Conservation (phyloP, 2,888 invertebrate species). For the Apoda limacodes region DNA sequence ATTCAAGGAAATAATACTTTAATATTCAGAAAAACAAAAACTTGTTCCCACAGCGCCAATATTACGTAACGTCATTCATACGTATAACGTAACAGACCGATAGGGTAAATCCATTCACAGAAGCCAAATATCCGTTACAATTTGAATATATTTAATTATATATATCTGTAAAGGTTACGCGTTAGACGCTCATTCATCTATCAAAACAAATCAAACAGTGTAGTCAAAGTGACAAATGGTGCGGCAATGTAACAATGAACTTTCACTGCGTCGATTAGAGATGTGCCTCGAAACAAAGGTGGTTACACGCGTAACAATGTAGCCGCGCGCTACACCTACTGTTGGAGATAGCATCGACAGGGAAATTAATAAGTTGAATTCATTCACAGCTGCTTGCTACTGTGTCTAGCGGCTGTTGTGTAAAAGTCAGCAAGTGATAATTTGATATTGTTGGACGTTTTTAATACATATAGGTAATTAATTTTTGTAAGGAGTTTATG, state of each 20-base stretch:
- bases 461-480: too few relatives aligned
- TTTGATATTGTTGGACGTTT: too few relatives aligned
- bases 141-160: too few relatives aligned
- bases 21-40: too few relatives aligned
- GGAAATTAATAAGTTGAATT: conserved; percentile 31
- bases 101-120: too few relatives aligned
- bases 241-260: conserved; percentile 29
- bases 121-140: too few relatives aligned
- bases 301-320: conserved; percentile 2
- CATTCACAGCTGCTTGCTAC: conserved; percentile 15
- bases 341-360: conserved; percentile 31
- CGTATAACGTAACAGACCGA: too few relatives aligned
- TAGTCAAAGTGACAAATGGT: conserved; percentile 22
- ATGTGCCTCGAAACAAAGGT: conserved; percentile 1
- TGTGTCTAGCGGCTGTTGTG: conserved; percentile 4
- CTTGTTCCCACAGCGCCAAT: too few relatives aligned
- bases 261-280: conserved; percentile 22
- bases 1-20: too few relatives aligned
- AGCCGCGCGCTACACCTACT: conserved; percentile 28
- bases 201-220: conserved; percentile 7
- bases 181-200: conserved; percentile 2
- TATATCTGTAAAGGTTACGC: conserved; percentile 7
- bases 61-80: too few relatives aligned
- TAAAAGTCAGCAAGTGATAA: conserved; percentile 9
- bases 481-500: too few relatives aligned